Base-by-base conservation (phyloP, 2,888 invertebrate species). In the Drosophila barbarae region DNA sequence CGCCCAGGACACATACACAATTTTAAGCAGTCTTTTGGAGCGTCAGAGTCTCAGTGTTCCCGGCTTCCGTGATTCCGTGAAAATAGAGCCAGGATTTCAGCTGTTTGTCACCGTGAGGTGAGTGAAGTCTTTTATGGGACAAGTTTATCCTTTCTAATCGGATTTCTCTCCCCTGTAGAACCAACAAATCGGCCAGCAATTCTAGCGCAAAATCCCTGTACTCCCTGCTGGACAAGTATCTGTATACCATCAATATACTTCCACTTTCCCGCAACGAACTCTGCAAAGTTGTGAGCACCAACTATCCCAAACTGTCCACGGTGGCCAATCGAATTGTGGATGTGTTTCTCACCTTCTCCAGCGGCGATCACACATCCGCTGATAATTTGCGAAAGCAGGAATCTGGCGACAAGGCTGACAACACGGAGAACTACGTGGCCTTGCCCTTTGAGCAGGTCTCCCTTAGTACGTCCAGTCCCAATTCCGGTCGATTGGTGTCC, bases 101-200 rank as follows among this genome's bases (percentile, higher is more conserved):
- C 90, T 99, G 8, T 98, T 99, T 90, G 93, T 97, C 0, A 98
- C 98, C 0, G 94, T 96, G 88, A 92, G 94, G 93, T 94, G 88
- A 80, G 76, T 78, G 74, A 51, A 1, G 2, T 1, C 8, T 9
- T 6, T 23, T 4, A 23, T 23, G 23, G 23, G 23, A 23, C 23
- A 23, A 23, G 23, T 23, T 23, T 4, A 23, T 23, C 23, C 3
- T 12, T n/a, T 12, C 10, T 39, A 2, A 10, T 9, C 7, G 1
- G 13, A 0, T 12, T 54, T 13, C 5, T 34, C 6, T 10, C 68
- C 2, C 13, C 15, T 13, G 0, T 64, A 89, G 89, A 57, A 89
- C 88, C n/a, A 87, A 87, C 47, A 89, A 88, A 72, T 85, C 86
- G 0, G 75, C 84, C 0, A 75, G 74, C 46, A 87, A 84, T 39